A percentile compares a stretch with the other conserved stretches of the same genome.
Conservation (phyloP, 2,113 vertebrate genomes). For the Manacus vitellinus region DNA sequence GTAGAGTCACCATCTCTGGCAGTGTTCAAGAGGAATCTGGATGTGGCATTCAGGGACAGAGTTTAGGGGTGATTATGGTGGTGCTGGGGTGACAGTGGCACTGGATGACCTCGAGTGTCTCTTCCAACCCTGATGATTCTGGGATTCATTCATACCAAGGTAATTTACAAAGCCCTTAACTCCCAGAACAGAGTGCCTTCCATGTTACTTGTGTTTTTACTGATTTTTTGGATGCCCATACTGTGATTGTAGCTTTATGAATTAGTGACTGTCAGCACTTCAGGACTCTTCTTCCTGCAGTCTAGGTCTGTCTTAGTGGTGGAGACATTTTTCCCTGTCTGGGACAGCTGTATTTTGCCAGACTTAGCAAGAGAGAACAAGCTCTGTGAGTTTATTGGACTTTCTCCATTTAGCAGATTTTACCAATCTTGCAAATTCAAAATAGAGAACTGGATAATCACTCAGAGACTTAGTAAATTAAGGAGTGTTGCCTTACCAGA, state of each 20-base stretch:
- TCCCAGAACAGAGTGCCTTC: background rate
- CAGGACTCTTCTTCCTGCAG: background rate
- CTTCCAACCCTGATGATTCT: background rate
- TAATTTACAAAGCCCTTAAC: background rate
- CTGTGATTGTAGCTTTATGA: background rate
- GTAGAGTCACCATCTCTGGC: background rate
- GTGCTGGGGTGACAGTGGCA: background rate
- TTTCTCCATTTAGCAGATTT: background rate
- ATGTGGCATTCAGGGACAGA: background rate
- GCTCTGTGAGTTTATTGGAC: background rate
- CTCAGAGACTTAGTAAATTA: background rate
- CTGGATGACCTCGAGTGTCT: background rate
- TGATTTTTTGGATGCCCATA: background rate
- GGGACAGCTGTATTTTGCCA: background rate
- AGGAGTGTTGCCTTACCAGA: conserved; percentile 4
- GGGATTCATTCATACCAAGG: background rate
- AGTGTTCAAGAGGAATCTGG: background rate
- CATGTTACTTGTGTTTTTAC: background rate
- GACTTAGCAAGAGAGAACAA: background rate
- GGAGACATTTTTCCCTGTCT: background rate
- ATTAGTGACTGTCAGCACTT: background rate
- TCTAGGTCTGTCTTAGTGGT: background rate
- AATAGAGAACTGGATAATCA: background rate
- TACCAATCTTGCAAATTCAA: background rate
- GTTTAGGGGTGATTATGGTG: background rate